Conservation (phyloP, 2,888 invertebrate genomes). For the Ditula angustiorana region DNA sequence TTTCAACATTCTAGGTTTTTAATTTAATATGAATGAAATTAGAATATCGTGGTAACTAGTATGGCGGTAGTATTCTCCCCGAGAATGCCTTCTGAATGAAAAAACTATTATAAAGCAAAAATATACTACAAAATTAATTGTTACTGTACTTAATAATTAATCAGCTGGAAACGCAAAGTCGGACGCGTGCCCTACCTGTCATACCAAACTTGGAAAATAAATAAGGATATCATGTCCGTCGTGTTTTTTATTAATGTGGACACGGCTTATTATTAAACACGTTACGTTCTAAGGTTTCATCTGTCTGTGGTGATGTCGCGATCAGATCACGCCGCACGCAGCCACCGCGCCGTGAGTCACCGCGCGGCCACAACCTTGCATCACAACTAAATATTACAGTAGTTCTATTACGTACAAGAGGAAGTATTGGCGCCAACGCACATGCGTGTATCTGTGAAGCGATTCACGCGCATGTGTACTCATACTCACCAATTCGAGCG, state of each 20-base stretch:
- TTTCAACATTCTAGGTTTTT: too few species aligned
- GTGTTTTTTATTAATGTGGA: not conserved
- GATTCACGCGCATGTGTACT: not conserved
- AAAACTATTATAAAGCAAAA: too few species aligned
- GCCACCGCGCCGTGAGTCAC: constrained; percentile 63
- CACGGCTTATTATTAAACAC: not conserved
- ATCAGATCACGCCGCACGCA: constrained; percentile 61
- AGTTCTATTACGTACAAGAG: not conserved
- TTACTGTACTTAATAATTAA: not conserved
- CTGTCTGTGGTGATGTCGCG: constrained; percentile 54
- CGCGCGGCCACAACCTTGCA: constrained; percentile 43
- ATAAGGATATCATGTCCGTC: not conserved
- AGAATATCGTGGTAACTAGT: too few species aligned
- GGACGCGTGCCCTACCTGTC: not conserved
- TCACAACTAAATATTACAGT: not conserved
- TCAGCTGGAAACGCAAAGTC: not conserved
- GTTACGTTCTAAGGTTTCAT: constrained; percentile 47
- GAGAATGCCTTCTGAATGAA: too few species aligned
- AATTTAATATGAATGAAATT: too few species aligned
- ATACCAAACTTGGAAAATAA: not conserved
- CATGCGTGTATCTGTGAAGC: not conserved
- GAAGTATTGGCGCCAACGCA: not conserved
- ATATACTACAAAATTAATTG: too few species aligned
- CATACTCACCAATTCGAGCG: not conserved
- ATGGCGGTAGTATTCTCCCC: too few species aligned